phyloP scores from a whole-genome alignment of 2,888 invertebrate species.

The Mythimna albipuncta region DNA sequence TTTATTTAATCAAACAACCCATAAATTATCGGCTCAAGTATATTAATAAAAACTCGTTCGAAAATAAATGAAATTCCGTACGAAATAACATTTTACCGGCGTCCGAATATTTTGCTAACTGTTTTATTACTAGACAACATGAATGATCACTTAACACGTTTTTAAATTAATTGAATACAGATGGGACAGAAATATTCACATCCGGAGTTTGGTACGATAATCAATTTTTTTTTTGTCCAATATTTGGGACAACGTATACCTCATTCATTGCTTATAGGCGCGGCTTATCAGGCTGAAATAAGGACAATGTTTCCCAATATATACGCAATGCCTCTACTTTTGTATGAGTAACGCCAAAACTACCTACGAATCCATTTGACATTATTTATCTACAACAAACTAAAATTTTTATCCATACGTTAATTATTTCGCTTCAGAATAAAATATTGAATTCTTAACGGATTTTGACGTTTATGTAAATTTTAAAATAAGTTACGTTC shows the following conservation, averaged over 20 bases:
- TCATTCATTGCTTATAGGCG: not conserved
- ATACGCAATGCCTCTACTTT: not conserved
- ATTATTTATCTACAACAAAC: conserved; percentile 14
- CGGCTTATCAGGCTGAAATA: conserved; percentile 23
- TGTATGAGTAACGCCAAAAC: conserved; percentile 9
- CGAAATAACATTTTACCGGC: conserved; percentile 45
- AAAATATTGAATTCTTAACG: conserved; percentile 42
- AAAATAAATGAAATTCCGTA: conserved; percentile 42
- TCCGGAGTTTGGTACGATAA: conserved; percentile 12
- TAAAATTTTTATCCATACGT: not conserved
- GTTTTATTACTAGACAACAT: conserved; percentile 38
- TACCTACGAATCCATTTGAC: not conserved
- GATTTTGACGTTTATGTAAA: conserved; percentile 55
- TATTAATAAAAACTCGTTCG: conserved; percentile 50
- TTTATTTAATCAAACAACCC: conserved; percentile 54
- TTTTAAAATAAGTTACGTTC: conserved; percentile 47
- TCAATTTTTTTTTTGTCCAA: not conserved
- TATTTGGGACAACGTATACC: not conserved
- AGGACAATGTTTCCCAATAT: conserved; percentile 19
- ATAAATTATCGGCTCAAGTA: conserved; percentile 50
- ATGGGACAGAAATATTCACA: conserved; percentile 6
- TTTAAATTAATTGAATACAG: conserved; percentile 37
- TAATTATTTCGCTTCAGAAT: conserved; percentile 21
- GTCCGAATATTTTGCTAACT: conserved; percentile 34
- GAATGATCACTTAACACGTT: conserved; percentile 47